phyloP scores from a whole-genome alignment of 2,797 vertebrate species.

The Astyanax mexicanus region DNA sequence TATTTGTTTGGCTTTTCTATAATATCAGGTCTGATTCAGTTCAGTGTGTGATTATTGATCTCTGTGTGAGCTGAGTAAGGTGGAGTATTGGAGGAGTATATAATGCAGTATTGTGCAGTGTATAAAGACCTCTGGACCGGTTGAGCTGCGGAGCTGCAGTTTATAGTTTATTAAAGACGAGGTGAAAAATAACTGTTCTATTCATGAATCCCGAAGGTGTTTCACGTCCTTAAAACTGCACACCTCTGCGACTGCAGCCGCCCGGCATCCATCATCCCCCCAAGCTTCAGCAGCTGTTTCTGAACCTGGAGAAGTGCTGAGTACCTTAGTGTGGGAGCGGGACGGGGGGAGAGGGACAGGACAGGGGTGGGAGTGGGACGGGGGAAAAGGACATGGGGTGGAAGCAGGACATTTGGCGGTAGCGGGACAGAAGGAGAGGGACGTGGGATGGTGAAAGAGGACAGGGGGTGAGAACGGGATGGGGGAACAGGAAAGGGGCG shows the following conservation, averaged over 20 bases:
- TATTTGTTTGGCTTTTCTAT: not conserved
- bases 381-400: too few species aligned
- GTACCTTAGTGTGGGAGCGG: not conserved
- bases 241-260: not conserved
- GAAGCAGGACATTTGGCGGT: too few species aligned
- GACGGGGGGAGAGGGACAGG: too few species aligned
- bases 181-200: not conserved
- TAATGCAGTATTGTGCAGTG: not conserved
- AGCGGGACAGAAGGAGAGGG: too few species aligned
- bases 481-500: too few species aligned
- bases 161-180: not conserved
- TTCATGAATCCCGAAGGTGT: not conserved
- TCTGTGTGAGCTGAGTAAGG: not conserved
- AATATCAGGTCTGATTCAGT: not conserved
- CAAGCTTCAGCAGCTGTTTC: slow-evolving; percentile 6
- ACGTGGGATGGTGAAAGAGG: too few species aligned
- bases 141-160: not conserved
- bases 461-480: too few species aligned
- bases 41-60: not conserved
- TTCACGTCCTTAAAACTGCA: not conserved
- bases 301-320: slow-evolving; percentile 12
- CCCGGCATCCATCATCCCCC: not conserved
- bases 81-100: not conserved
- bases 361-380: too few species aligned
- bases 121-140: too few species aligned